Evolutionary conservation across 1,140 invertebrate genomes (phyloP).

Genomic region (Harlomillsia oculata): DNA sequence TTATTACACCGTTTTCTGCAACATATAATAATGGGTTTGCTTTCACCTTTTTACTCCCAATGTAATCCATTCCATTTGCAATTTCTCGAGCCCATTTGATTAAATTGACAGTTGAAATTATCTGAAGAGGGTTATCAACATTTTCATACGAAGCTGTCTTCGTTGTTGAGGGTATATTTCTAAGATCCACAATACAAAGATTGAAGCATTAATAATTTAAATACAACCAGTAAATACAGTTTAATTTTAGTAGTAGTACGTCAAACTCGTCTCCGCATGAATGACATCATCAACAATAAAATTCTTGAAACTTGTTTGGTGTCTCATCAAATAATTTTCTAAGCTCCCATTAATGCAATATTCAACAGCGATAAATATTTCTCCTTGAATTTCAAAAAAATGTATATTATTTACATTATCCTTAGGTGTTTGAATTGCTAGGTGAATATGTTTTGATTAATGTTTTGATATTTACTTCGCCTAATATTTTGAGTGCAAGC

Average conservation of each 20-base stretch:
- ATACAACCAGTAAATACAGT: no score
- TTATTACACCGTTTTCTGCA: neutral
- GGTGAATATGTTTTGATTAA: conserved; percentile 7
- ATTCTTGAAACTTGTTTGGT: conserved; percentile 13
- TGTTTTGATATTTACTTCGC: conserved; percentile 2
- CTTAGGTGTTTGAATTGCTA: conserved; percentile 9
- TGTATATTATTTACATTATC: conserved; percentile 6
- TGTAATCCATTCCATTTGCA: conserved; percentile 20
- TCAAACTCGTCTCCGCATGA: conserved; percentile 6
- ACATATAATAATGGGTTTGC: conserved; percentile 2
- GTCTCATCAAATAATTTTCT: conserved; percentile 11
- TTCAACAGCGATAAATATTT: conserved; percentile 22
- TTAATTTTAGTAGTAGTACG: no score
- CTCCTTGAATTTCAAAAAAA: conserved; percentile 16
- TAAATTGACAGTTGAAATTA: conserved; percentile 11
- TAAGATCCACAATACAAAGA: no score
- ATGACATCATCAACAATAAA: conserved; percentile 15
- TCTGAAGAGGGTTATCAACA: no score
- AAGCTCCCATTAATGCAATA: conserved; percentile 16
- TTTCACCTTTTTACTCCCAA: conserved; percentile 19
- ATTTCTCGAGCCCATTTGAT: conserved; percentile 23
- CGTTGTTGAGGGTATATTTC: no score
- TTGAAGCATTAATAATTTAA: no score
- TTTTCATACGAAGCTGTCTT: no score
- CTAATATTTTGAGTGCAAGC: conserved; percentile 52